Base-by-base conservation (phyloP, 2,888 invertebrate species). In the Sphaerophoria rueppellii region DNA sequence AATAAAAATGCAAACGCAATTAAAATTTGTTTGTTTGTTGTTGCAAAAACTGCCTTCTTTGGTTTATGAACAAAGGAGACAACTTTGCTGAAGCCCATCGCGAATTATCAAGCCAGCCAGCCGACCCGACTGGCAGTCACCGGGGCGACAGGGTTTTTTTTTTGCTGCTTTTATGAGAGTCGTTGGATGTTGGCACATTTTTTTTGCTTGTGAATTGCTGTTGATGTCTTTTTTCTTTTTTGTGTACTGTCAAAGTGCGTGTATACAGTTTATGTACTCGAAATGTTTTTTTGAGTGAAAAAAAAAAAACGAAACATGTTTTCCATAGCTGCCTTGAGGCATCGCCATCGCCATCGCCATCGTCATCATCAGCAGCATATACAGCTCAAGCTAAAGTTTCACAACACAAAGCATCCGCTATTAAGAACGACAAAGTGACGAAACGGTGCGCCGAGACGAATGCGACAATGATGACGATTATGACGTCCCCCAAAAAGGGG, bases 161-260 rank as follows among this genome's bases (percentile, higher is more conserved):
- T 60, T 24, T 24, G 24, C 24, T 1, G 2, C 24, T 61, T 73
- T 74, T 80, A 83, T 80, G 75, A 83, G 79, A 61, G 54, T 48
- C 69, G 63, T 54, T 80, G 79, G 55, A 76, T 79, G 83, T 83
- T 80, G 83, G 80, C 83, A 80, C 83, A 80, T 83, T 83, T 83
- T 79, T 83, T 43, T 4, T 52, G 61, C 67, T 24, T 2, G 71
- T 40, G 34, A 71, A 55, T 60, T 60, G 37, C 55, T 73, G 58
- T 50, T 48, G 55, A 12, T 48, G 9, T 57, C 48, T 12, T 40
- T 34, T 24, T 12, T 40, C n/a, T 24, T 50, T 16, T 65, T 32
- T 55, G 69, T 24, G 24, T 24, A 24, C 82, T 61, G 77, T 5
- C 61, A 58, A 61, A 77, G 67, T 82, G 82, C 77, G 82, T 82